These are phyloP conservation scores for Acrocyrtus sp. DNA, from an alignment of 2,888 invertebrate species.

Conservation along the genomic window DNA sequence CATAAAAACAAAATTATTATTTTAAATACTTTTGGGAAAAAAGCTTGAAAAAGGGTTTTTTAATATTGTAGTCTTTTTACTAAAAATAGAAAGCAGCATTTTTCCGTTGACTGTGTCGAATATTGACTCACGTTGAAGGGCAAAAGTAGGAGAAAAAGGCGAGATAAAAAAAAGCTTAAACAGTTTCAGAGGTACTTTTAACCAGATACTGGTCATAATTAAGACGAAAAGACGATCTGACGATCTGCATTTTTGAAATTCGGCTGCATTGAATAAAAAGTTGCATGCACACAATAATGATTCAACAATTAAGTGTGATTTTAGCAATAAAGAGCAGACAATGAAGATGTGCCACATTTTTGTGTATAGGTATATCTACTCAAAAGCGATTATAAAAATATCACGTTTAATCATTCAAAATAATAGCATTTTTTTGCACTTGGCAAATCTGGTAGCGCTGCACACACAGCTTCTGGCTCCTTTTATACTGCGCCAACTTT, in stretches of 20 bases:
- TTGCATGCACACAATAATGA: background rate
- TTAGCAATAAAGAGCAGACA: background rate
- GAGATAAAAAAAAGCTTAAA: too few species aligned
- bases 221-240: too few species aligned
- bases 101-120: background rate
- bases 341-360: constrained; percentile 21
- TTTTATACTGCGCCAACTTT: background rate
- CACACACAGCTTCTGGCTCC: background rate
- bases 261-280: too few species aligned
- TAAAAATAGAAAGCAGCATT: background rate
- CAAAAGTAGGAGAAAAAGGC: too few species aligned
- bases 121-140: background rate
- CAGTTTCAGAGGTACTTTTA: too few species aligned
- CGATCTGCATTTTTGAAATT: too few species aligned
- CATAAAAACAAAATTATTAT: too few species aligned
- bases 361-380: constrained; percentile 1
- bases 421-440: background rate
- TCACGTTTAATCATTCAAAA: background rate
- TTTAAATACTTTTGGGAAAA: too few species aligned
- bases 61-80: too few species aligned
- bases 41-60: too few species aligned
- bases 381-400: background rate
- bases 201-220: background rate
- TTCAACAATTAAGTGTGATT: background rate
- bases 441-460: background rate